Conservation (phyloP, 2,888 invertebrate species). For the Parthenolecanium corni region DNA sequence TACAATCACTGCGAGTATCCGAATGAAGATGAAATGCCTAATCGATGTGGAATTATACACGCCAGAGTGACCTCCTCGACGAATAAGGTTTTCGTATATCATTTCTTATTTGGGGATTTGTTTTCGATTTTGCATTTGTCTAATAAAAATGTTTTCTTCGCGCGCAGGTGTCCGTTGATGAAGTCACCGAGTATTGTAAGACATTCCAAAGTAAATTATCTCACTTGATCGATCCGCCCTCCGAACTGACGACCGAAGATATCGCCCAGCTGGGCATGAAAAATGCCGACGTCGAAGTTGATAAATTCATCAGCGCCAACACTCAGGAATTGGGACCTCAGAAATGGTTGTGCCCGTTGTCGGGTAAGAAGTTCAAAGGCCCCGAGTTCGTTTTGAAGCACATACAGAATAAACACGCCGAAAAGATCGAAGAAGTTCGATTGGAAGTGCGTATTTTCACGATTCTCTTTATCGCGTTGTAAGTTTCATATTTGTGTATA, state of each 20-base stretch:
- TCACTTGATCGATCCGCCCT: conserved; percentile 69
- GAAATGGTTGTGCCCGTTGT: conserved; percentile 96
- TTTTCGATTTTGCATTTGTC: background rate
- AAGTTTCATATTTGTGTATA: too few relatives aligned
- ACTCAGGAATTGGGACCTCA: conserved; percentile 94
- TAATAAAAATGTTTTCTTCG: background rate
- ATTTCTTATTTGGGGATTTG: too few relatives aligned
- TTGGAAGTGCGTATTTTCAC: conserved; percentile 56
- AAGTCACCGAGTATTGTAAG: conserved; percentile 61
- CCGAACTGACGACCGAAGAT: conserved; percentile 58
- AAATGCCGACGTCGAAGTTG: conserved; percentile 63
- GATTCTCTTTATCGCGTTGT: background rate
- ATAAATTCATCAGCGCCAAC: conserved; percentile 90
- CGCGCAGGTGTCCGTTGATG: conserved; percentile 38
- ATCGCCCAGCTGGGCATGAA: conserved; percentile 74
- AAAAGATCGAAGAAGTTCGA: conserved; percentile 93
- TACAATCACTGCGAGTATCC: conserved; percentile 99
- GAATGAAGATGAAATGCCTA: conserved; percentile 99
- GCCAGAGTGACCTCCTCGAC: conserved; percentile 80
- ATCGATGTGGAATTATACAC: conserved; percentile 96
- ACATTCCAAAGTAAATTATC: conserved; percentile 85
- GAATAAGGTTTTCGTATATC: conserved; percentile 52
- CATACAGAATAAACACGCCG: conserved; percentile 91
- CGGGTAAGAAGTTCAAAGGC: conserved; percentile 97
- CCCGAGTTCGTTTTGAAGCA: conserved; percentile 98